phyloP scores from a whole-genome alignment of 2,888 invertebrate genomes.

The Pristionchus arcanus region DNA sequence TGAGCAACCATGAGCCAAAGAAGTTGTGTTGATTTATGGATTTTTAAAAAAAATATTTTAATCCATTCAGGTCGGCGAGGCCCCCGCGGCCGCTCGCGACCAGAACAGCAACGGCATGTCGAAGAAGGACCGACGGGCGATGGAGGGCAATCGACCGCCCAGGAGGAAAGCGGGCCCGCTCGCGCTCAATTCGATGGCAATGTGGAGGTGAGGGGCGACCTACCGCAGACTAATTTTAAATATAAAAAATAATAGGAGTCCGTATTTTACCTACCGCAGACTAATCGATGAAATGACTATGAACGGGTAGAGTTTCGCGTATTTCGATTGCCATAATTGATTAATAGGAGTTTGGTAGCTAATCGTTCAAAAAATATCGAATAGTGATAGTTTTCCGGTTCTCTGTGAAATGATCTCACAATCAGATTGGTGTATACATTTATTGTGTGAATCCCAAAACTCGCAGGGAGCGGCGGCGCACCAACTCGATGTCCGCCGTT shows the following conservation, averaged over 20 bases:
- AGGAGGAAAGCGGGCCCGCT: constrained; percentile 55
- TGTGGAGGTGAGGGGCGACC: constrained; percentile 50
- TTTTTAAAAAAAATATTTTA: neutral
- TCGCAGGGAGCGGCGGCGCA: constrained; percentile 57
- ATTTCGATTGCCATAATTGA: too few relatives aligned
- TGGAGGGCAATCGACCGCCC: constrained; percentile 50
- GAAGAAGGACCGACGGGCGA: constrained; percentile 51
- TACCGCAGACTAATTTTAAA: neutral
- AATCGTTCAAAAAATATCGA: too few relatives aligned
- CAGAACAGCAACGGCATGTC: neutral
- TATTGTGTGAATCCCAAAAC: neutral
- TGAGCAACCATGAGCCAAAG: too few relatives aligned
- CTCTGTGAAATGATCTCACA: too few relatives aligned
- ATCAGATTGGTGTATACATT: too few relatives aligned
- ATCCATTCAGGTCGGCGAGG: constrained; percentile 47
- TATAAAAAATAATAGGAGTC: too few relatives aligned
- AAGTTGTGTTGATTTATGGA: too few relatives aligned
- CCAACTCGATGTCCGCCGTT: constrained; percentile 56
- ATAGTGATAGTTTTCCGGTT: too few relatives aligned
- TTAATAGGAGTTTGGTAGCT: too few relatives aligned
- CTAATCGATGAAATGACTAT: too few relatives aligned
- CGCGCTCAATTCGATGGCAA: constrained; percentile 43
- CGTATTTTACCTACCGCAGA: too few relatives aligned
- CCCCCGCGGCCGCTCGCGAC: constrained; percentile 43
- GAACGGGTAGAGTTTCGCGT: too few relatives aligned